Percentiles rank a stretch among this genome's conserved stretches.
These are phyloP conservation scores for Acyrthosiphon pisum DNA, from an alignment of 1,140 invertebrate species.

Conservation along the genomic window DNA sequence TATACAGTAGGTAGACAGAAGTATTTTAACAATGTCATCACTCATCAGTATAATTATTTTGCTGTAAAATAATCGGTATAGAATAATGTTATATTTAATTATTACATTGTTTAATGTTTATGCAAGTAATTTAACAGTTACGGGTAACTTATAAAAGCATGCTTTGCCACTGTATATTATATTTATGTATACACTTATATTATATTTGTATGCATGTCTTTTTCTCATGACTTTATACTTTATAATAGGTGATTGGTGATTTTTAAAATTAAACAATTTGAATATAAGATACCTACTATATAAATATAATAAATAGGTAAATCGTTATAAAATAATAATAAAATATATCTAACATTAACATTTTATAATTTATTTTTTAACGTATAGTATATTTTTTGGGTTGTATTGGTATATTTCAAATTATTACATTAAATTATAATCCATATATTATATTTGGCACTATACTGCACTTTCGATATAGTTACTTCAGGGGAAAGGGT, in stretches of 20 bases:
- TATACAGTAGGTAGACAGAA: background rate
- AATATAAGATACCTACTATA: background rate
- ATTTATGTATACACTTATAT: background rate
- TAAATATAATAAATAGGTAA: background rate
- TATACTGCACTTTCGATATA: too few relatives aligned
- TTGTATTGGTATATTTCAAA: background rate
- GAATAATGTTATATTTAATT: background rate
- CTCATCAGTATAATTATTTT: background rate
- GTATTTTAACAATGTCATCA: conserved; percentile 5
- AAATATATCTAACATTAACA: background rate
- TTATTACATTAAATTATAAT: too few relatives aligned
- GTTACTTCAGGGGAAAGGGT: too few relatives aligned
- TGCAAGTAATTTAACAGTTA: background rate
- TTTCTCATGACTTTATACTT: background rate
- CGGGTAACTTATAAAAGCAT: background rate
- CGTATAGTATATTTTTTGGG: background rate
- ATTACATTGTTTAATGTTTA: background rate
- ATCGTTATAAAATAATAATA: background rate
- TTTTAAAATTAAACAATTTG: background rate
- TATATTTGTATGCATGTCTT: background rate
- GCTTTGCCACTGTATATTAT: background rate
- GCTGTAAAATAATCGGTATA: background rate
- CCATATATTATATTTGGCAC: too few relatives aligned
- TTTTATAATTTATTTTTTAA: background rate
- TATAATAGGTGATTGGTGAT: background rate